A percentile compares a stretch with the other conserved stretches of the same genome.
Evolutionary conservation across 2,113 vertebrate species (phyloP).

Genomic region (Plectropomus leopardus): DNA sequence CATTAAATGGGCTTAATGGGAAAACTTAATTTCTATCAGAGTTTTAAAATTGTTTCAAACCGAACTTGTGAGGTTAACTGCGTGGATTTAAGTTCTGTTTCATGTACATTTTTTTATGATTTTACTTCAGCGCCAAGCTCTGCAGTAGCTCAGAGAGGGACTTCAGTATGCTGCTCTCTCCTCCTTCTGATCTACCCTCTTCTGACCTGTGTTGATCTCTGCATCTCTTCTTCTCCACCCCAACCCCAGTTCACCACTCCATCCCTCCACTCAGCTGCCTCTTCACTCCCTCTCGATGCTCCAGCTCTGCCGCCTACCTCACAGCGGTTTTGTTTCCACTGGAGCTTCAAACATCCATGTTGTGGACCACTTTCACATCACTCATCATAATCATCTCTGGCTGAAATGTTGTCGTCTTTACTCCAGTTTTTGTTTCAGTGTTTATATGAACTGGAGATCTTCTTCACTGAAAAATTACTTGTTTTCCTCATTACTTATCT

Average conservation of each 20-base stretch:
- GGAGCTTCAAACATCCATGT: conserved; percentile 21
- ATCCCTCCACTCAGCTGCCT: conserved; percentile 60
- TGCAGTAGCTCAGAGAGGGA: conserved; percentile 15
- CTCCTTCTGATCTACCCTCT: conserved; percentile 6
- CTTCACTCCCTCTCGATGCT: conserved; percentile 40
- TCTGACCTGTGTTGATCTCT: conserved; percentile 41
- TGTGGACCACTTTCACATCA: conserved; percentile 19
- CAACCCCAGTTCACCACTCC: conserved; percentile 52
- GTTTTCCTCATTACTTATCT: neutral
- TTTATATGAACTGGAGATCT: neutral
- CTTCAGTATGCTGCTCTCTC: conserved; percentile 41
- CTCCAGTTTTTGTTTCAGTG: neutral
- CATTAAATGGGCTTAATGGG: neutral
- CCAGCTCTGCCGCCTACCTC: conserved; percentile 31
- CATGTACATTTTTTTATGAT: neutral
- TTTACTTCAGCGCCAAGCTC: neutral
- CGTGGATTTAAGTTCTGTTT: neutral
- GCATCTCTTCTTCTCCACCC: conserved; percentile 48
- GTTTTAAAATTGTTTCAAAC: neutral
- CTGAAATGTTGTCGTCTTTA: neutral
- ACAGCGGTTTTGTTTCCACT: conserved; percentile 22
- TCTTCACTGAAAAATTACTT: too few relatives aligned
- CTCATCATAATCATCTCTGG: neutral
- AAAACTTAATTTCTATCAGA: neutral
- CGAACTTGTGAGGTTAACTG: neutral